These are phyloP conservation scores for Zaprionus obscuricornis DNA, from an alignment of 2,888 invertebrate species.

Conservation along the genomic window DNA sequence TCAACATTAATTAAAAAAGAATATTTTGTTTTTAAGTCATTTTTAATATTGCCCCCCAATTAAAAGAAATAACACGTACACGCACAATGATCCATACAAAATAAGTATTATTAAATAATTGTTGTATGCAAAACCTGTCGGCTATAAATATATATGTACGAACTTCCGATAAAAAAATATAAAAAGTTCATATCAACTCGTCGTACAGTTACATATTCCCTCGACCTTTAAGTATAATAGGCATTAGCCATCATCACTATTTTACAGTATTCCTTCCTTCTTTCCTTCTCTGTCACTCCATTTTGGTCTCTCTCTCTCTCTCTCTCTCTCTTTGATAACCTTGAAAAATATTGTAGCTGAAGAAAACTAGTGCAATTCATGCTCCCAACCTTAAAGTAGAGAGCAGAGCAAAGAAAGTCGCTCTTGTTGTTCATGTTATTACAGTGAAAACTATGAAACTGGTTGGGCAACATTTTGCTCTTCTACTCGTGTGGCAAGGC, in stretches of 20 bases:
- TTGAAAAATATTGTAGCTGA: conserved; percentile 27
- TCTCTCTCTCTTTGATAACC: conserved; percentile 17
- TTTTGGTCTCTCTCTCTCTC: neutral
- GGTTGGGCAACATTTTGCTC: conserved; percentile 38
- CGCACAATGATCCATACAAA: no score
- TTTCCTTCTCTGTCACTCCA: neutral
- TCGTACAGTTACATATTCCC: no score
- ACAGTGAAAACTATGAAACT: conserved; percentile 53
- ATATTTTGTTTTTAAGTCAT: conserved; percentile 5
- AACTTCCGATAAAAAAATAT: no score
- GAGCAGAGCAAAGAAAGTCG: conserved; percentile 47
- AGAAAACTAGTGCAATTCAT: conserved; percentile 36
- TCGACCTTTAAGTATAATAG: no score
- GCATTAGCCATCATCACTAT: no score
- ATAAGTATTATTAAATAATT: no score
- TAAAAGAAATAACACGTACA: neutral
- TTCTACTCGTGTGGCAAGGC: conserved; percentile 14
- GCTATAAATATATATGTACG: no score
- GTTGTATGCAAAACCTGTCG: no score
- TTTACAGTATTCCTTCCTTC: no score
- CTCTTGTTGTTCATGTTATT: conserved; percentile 13
- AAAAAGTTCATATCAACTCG: no score
- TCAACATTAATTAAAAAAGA: conserved; percentile 1
- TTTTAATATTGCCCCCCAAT: neutral
- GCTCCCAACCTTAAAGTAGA: conserved; percentile 52